phyloP scores from a whole-genome alignment of 2,113 vertebrate species.

The Antennarius striatus region DNA sequence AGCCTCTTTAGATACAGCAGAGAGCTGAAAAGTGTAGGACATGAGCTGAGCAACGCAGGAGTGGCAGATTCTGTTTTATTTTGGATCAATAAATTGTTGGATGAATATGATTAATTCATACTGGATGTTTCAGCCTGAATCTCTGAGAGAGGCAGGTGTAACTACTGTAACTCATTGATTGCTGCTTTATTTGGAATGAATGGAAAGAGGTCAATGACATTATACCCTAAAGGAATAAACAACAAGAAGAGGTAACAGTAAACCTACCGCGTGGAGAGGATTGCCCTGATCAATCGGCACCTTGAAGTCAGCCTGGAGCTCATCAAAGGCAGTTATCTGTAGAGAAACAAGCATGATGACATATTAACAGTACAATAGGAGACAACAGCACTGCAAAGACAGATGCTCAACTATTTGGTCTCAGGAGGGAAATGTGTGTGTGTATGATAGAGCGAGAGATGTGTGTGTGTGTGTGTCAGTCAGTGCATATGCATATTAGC shows the following conservation, averaged over 20 bases:
- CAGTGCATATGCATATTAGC: constrained; percentile 2
- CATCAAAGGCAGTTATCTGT: constrained; percentile 86
- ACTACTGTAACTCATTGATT: too few relatives aligned
- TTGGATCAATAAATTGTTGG: too few relatives aligned
- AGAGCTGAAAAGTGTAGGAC: too few relatives aligned
- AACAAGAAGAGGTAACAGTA: constrained; percentile 1
- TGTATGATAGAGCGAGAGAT: not conserved
- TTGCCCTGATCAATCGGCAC: constrained; percentile 85
- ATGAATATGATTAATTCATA: constrained; percentile 34
- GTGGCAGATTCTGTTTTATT: too few relatives aligned
- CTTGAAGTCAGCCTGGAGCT: constrained; percentile 85
- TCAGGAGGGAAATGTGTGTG: constrained; percentile 23
- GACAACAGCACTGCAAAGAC: constrained; percentile 26
- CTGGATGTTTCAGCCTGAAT: constrained; percentile 14
- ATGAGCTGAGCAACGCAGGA: too few relatives aligned
- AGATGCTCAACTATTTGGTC: constrained; percentile 23
- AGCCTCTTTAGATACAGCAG: too few relatives aligned
- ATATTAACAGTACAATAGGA: not conserved
- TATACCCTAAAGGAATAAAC: constrained; percentile 1
- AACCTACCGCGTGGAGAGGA: constrained; percentile 81
- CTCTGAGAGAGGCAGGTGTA: not conserved
- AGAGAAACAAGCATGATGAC: not conserved
- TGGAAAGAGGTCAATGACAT: not conserved
- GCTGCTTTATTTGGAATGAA: too few relatives aligned
- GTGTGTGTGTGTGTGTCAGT: constrained; percentile 16